Evolutionary conservation across 1,140 invertebrate species (phyloP), one percentile per base, ranked within the genome.

Genomic region (Drosophila jambulina): DNA sequence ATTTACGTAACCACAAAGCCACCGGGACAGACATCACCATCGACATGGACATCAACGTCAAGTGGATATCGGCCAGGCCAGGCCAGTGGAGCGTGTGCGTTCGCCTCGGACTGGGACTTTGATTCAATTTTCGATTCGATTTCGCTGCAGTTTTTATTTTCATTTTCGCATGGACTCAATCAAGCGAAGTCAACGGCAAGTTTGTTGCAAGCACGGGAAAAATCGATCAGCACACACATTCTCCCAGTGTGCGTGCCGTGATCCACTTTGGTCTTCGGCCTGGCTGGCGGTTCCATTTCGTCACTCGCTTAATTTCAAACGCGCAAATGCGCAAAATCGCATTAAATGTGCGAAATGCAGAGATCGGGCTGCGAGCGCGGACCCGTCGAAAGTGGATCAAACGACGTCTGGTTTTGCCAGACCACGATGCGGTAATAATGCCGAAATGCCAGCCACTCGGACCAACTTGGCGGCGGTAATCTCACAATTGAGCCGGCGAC

Each of bases 291-390:
- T 62, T 60, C 80, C 77, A 84, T 88, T 88, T 88, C 84, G 81
- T 88, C 84, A 88, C 74, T 90, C 72, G 74, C 80, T 88, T 88
- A 88, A 90, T 88, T 78, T 90, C 78, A 69, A 90, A 81, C 84
- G 84, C 84, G 78, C 81, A 90, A 88, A 88, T 90, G 84, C 67
- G 85, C 84, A 84, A 78, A 88, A 84, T 84, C 85, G 74, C 85
- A 90, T 88, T 90, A 84, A 87, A 88, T 87, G 84, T 87, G 84
- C 85, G 85, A 87, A 87, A 80, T 80, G 58, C 48, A 70, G 62
- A 68, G 51, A 62, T 15, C 17, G 64, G 43, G 23, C 25, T 4
- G 57, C 8, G 9, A 5, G 17, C 4, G 45, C 63, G 36, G 57
- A 34, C 23, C 29, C 56, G 51, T 62, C 60, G 80, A 87, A 88